A percentile compares a stretch with the other conserved stretches of the same genome.
These are phyloP conservation scores for Margarornis squamiger DNA, from an alignment of 2,797 vertebrate species.

Conservation along the genomic window DNA sequence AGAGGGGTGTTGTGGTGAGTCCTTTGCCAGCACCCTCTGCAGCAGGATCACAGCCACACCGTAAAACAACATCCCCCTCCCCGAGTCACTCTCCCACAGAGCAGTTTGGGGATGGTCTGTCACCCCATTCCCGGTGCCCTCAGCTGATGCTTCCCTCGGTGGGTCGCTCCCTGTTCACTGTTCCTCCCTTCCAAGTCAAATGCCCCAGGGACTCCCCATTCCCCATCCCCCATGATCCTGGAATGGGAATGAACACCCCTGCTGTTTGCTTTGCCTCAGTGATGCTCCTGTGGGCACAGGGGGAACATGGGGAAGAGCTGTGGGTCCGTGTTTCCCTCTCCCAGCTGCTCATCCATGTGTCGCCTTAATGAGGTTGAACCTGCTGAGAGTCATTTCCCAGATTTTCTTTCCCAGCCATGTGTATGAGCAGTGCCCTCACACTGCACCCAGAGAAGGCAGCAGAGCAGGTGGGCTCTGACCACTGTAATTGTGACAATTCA, in stretches of 20 bases:
- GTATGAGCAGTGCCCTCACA: background rate
- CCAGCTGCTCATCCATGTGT: fast-evolving
- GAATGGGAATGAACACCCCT: fast-evolving
- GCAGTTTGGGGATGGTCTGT: background rate
- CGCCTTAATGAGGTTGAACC: fast-evolving
- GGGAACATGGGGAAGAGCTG: background rate
- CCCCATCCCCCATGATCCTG: fast-evolving
- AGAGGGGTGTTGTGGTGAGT: background rate
- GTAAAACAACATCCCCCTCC: too few relatives aligned
- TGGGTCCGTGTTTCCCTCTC: background rate
- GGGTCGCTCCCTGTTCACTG: too few relatives aligned
- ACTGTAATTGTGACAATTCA: background rate
- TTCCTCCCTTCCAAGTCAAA: background rate
- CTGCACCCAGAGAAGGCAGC: background rate
- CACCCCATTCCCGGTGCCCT: background rate
- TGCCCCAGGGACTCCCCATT: fast-evolving
- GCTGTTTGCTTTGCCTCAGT: fast-evolving
- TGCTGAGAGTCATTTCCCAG: fast-evolving
- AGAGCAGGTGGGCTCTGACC: background rate
- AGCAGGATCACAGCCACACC: background rate
- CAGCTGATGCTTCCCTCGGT: background rate
- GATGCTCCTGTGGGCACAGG: fast-evolving
- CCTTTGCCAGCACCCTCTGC: background rate
- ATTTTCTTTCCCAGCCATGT: fast-evolving
- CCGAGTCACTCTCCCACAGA: background rate